Conservation (phyloP, 2,888 invertebrate species). For the Hydroisotoma schaefferi region DNA sequence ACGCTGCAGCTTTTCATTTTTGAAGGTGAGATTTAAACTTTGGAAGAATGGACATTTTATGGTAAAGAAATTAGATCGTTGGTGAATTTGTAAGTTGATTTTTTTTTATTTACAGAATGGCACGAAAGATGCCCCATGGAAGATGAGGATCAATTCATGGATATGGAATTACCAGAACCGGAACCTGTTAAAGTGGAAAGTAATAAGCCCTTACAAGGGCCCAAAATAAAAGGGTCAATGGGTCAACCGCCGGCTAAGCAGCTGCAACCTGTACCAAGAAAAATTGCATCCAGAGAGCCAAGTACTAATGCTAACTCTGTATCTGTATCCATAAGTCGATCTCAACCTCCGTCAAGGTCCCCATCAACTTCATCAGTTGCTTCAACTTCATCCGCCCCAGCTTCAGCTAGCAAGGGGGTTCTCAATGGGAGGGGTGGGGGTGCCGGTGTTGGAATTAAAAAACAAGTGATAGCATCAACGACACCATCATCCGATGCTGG, state of each 20-base stretch:
- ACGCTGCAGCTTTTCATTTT: constrained; percentile 39
- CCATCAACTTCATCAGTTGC: neutral
- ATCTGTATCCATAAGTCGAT: neutral
- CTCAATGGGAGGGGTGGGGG: no score
- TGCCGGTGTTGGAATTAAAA: no score
- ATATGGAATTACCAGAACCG: neutral
- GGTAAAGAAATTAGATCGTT: no score
- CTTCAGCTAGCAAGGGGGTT: neutral
- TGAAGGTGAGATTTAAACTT: constrained; percentile 26
- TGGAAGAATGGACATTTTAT: neutral
- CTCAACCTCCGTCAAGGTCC: neutral
- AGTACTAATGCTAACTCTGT: neutral
- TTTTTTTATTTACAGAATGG: constrained; percentile 15
- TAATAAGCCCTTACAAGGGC: neutral
- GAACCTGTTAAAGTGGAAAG: neutral
- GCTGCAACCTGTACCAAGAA: neutral
- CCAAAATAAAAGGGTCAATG: neutral
- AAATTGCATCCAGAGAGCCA: neutral
- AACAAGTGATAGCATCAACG: neutral
- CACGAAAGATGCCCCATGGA: constrained; percentile 16
- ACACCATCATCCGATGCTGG: neutral
- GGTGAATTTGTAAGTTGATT: neutral
- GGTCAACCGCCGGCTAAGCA: neutral
- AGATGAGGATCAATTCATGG: neutral
- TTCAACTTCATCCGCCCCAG: neutral